Base-by-base conservation (phyloP, 2,113 vertebrate genomes). In the Odontophorus gujanensis region DNA sequence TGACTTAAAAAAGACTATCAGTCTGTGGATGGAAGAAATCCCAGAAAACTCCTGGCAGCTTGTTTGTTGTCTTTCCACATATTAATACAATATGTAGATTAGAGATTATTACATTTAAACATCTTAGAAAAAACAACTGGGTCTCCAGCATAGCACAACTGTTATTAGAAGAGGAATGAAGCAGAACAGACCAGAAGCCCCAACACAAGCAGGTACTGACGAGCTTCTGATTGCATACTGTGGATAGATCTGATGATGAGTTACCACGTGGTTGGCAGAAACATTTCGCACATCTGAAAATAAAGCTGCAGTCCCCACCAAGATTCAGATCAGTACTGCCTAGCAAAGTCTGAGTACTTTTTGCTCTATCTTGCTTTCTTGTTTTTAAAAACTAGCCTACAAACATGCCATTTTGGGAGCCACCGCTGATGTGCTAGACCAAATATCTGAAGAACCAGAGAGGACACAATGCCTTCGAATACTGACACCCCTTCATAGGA, bases 261-360 rank as follows among this genome's bases (percentile, higher is more conserved):
- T 65, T 77, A 36, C 78, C 28, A 38, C 43, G 32, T 53, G 32
- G 72, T 10, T 53, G 76, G 85, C 92, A 91, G 45, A 51, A 79
- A 87, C 25, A 58, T 62, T 67, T 77, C 88, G 34, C 72, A 38
- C 12, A 5, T 58, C 83, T 89, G 78, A 94, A 79, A 93, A 76
- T 50, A 83, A 87, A 94, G 83, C 55, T 82, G 48, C 58, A 81
- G 82, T 47, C 42, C 43, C 73, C 75, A 92, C 66, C 50, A 40
- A 90, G 96, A 53, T 89, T 96, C 88, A 96, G 16, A 66, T 48
- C 28, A 62, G 83, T 51, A 36, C 59, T 81, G 84, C 53, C 34
- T 61, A 83, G 20, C 25, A 34, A 86, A 80, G 65, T 66, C 71
- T 72, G 58, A 78, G 51, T 73, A 15, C 34, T 53, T 81, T 91